Evolutionary conservation across 37 sponge, comb jelly and placozoan species (phyloP).

Genomic region (Theonella swinhoei): DNA sequence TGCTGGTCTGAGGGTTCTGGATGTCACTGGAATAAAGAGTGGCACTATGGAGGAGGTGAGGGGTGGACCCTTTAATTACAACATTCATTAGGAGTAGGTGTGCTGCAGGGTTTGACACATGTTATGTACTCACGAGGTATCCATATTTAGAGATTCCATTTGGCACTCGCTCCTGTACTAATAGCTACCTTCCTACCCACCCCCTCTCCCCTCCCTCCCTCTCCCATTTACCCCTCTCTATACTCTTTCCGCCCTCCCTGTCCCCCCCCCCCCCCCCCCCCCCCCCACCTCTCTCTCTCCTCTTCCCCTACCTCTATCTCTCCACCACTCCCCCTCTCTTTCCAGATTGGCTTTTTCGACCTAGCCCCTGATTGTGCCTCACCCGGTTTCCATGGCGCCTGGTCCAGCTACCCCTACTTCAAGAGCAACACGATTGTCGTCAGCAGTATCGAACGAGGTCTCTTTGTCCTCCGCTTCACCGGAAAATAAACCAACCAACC

Average conservation of each 20-base stretch:
- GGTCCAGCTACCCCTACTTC: conserved; percentile 80
- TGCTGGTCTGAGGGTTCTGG: conserved; percentile 71
- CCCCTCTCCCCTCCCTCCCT: too few relatives aligned
- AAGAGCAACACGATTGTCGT: conserved; percentile 66
- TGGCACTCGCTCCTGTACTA: too few relatives aligned
- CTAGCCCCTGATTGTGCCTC: conserved; percentile 52
- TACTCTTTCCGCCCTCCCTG: not conserved
- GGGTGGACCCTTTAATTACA: not conserved
- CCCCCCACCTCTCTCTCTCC: too few relatives aligned
- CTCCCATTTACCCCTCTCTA: not conserved
- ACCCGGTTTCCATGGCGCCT: conserved; percentile 66
- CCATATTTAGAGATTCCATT: too few relatives aligned
- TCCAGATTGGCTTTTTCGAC: conserved; percentile 74
- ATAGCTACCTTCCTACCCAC: too few relatives aligned
- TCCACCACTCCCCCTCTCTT: not conserved
- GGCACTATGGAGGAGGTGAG: not conserved
- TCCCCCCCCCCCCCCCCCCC: too few relatives aligned
- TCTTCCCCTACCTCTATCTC: not conserved
- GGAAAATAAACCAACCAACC: too few relatives aligned
- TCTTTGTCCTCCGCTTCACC: conserved; percentile 68
- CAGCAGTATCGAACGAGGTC: conserved; percentile 74
- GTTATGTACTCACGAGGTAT: too few relatives aligned
- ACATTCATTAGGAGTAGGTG: not conserved
- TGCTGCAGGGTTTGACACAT: not conserved
- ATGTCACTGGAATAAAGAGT: conserved; percentile 44